Evolutionary conservation across 2,113 vertebrate species (phyloP).

Genomic region (Poecile atricapillus): DNA sequence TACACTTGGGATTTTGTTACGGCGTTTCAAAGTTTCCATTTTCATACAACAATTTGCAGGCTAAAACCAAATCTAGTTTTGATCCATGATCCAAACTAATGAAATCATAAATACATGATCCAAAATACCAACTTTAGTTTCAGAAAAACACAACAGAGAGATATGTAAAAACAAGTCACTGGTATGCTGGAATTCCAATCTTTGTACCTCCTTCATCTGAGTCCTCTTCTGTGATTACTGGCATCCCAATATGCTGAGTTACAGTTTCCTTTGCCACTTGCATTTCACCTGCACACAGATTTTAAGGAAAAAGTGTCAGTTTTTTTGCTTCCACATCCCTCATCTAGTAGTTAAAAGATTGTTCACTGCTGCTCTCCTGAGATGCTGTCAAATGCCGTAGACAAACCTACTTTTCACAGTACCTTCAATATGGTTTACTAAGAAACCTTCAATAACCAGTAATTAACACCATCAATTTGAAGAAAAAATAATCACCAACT

Average conservation of each 20-base stretch:
- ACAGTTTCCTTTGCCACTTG: neutral
- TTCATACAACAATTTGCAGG: neutral
- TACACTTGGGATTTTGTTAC: neutral
- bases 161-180: neutral
- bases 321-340: neutral
- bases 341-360: neutral
- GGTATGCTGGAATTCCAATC: neutral
- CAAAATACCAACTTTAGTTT: neutral
- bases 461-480: neutral
- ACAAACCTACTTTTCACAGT: neutral
- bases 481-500: neutral
- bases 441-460: neutral
- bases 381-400: neutral
- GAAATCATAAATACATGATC: neutral
- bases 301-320: neutral
- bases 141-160: neutral
- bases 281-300: slow-evolving; percentile 35
- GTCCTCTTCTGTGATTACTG: slow-evolving; percentile 64
- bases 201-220: slow-evolving; percentile 50
- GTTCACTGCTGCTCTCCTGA: neutral
- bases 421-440: neutral
- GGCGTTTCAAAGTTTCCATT: neutral
- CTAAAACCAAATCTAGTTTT: neutral
- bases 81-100: no score
- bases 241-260: slow-evolving; percentile 60